A percentile compares a stretch with the other conserved stretches of the same genome.
phyloP scores from a whole-genome alignment of 2,888 invertebrate genomes.

The Ommatoiulus sabulosus region DNA sequence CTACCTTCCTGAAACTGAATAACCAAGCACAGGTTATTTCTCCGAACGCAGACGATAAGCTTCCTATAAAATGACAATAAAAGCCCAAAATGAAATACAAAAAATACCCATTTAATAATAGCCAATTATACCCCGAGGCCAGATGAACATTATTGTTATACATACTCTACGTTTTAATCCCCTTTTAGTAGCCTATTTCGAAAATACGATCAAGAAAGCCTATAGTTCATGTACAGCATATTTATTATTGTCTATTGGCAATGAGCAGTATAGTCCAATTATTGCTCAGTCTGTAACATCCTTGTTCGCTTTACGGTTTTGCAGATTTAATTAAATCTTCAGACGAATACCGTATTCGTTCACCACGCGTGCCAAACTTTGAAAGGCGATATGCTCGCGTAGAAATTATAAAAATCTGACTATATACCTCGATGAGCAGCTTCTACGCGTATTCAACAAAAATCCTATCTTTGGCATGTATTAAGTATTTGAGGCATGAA shows the following conservation, averaged over 20 bases:
- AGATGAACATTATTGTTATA: background rate
- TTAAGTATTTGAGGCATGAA: conserved; percentile 31
- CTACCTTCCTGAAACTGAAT: background rate
- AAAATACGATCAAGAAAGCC: background rate
- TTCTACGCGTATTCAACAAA: background rate
- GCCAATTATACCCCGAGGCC: background rate
- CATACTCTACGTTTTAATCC: background rate
- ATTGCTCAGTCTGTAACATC: conserved; percentile 26
- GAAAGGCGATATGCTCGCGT: background rate
- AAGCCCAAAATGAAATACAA: background rate
- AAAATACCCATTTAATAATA: background rate
- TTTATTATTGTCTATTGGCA: conserved; percentile 16
- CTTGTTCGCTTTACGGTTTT: conserved; percentile 26
- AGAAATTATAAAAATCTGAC: conserved; percentile 35
- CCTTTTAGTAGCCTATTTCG: background rate
- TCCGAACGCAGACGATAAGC: background rate
- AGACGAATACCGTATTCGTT: background rate
- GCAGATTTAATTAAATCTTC: conserved; percentile 30
- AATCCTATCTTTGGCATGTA: background rate
- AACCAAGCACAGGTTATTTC: background rate
- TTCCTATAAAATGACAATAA: background rate
- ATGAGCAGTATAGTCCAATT: conserved; percentile 9
- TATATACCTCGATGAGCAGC: conserved; percentile 4
- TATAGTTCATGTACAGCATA: background rate
- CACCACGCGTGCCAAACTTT: background rate